Evolutionary conservation across 2,113 vertebrate species (phyloP).

Genomic region (Emydura subglobosa): DNA sequence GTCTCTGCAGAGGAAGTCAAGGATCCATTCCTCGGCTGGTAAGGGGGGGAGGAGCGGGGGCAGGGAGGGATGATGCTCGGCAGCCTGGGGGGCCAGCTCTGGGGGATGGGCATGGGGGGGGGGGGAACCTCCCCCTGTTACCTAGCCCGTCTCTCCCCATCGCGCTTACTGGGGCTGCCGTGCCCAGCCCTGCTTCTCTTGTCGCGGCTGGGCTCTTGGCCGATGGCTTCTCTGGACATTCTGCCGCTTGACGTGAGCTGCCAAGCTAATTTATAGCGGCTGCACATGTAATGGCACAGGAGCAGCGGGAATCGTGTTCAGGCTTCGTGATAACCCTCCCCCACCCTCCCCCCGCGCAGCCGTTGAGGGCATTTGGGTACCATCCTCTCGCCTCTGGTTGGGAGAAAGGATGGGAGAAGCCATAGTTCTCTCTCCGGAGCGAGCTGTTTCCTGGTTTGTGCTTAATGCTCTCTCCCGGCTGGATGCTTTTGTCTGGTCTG

Average conservation of each 20-base stretch:
- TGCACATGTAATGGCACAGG: background rate
- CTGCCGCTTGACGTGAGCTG: background rate
- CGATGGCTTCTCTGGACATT: too few species aligned
- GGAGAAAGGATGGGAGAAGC: too few species aligned
- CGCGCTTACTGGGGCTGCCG: background rate
- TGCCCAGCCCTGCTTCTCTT: too few species aligned
- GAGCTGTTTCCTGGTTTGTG: background rate
- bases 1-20: conserved; percentile 62
- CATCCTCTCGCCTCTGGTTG: background rate
- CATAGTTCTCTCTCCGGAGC: background rate
- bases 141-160: background rate
- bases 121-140: background rate
- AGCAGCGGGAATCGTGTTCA: too few species aligned
- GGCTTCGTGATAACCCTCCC: background rate
- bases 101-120: background rate
- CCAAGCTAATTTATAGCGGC: background rate
- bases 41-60: conserved; percentile 2
- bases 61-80: background rate
- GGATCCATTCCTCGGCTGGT: conserved; percentile 65
- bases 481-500: background rate
- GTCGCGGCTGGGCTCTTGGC: too few species aligned
- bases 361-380: too few species aligned
- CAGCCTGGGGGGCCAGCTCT: accelerated
- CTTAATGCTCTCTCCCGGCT: background rate
- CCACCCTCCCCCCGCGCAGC: background rate